phyloP scores from a whole-genome alignment of 2,113 vertebrate species.

The Odobenus rosmarus region DNA sequence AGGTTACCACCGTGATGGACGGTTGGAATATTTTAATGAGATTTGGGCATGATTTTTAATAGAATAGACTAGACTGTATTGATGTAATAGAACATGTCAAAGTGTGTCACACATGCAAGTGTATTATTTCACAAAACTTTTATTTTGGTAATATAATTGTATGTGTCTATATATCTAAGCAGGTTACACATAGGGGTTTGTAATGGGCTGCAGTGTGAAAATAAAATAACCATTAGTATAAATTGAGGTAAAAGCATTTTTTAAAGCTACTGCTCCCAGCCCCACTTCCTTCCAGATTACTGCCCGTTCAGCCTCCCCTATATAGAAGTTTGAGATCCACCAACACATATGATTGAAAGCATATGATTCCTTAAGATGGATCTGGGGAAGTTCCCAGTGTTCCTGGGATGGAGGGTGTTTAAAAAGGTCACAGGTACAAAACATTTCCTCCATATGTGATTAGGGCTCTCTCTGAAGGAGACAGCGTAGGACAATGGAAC shows the following conservation, averaged over 20 bases:
- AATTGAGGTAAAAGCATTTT: not conserved
- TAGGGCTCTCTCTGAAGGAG: not conserved
- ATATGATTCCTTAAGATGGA: not conserved
- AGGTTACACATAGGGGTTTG: not conserved
- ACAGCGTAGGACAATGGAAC: not conserved
- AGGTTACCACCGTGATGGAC: not conserved
- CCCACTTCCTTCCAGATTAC: not conserved
- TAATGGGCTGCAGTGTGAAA: not conserved
- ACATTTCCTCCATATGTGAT: not conserved
- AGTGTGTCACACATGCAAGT: not conserved
- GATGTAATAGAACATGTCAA: not conserved
- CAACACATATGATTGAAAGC: not conserved
- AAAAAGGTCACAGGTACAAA: not conserved
- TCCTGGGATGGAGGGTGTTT: not conserved
- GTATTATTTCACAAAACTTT: not conserved
- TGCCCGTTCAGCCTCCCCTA: not conserved
- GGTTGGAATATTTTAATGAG: not conserved
- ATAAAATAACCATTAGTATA: not conserved
- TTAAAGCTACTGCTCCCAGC: not conserved
- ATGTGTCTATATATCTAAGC: not conserved
- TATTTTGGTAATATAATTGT: not conserved
- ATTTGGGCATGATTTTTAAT: slow-evolving; percentile 7
- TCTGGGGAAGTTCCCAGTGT: not conserved
- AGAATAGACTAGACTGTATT: not conserved
- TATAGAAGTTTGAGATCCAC: not conserved